Evolutionary conservation across 2,113 vertebrate genomes (phyloP), one percentile per base, ranked within the genome.

Genomic region (Larimichthys polyactis): DNA sequence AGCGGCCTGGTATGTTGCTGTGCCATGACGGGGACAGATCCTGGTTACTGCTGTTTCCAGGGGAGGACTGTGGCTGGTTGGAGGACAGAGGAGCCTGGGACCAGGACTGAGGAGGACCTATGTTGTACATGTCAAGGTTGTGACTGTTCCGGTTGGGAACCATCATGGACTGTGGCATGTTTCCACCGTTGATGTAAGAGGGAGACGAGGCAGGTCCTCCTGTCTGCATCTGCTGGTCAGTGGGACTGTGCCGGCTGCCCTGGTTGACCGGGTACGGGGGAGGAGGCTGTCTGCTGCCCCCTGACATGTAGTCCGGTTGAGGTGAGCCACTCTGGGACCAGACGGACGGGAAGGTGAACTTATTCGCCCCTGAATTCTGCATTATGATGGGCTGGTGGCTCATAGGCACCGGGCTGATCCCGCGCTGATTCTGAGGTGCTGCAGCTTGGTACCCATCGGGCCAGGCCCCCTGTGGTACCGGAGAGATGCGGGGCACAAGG

Each of bases 381-480:
- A 99, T 99, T 91, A 99, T 98, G 89, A 99, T 99, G 32, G 97
- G 97, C 77, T 98, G 98, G 75, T 98, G 97, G 76, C 96, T 96
- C 89, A 97, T 87, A 5, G 98, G 97, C 70, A 97, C 96, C 11
- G 97, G 94, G 73, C 93, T 97, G 66, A 99, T 96, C 11, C 96
- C 96, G 74, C 97, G 96, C 90, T 98, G 98, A 73, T 95, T 95
- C 89, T 96, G 98, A 1, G 94, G 52, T 0, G 94, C 85, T 10
- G 95, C 84, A 12, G 95, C 89, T 4, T 95, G 82, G 91, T 97
- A 99, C 32, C 95, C 85, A n/a, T 99, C 98, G 27, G 97, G 95
- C 97, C 98, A 97, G 0, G 96, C 88, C 44, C 96, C 96, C 55
- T 97, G 97, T 3, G 98, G 97, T 15, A 98, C 96, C 0, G 98